Evolutionary conservation across 2,888 invertebrate genomes (phyloP).

Genomic region (Euzophera pinguis): DNA sequence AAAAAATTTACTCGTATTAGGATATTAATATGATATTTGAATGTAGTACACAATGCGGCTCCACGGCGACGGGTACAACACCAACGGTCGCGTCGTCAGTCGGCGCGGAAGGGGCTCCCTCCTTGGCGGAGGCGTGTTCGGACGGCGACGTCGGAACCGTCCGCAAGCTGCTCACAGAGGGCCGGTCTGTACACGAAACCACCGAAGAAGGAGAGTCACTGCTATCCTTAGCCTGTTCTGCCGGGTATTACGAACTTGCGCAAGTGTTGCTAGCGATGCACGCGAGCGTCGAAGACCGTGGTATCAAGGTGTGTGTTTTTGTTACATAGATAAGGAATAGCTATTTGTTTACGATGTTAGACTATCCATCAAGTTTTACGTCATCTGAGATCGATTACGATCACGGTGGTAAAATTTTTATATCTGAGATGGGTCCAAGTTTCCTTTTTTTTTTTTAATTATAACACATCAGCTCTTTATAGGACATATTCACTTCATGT

Average conservation of each 20-base stretch:
- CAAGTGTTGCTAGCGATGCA: slow-evolving; percentile 98
- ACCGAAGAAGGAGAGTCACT: slow-evolving; percentile 98
- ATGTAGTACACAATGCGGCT: slow-evolving; percentile 67
- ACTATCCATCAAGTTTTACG: too few relatives aligned
- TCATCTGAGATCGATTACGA: too few relatives aligned
- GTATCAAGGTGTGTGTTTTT: slow-evolving; percentile 84
- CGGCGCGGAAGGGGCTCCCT: slow-evolving; percentile 81
- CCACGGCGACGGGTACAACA: slow-evolving; percentile 63
- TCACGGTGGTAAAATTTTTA: too few relatives aligned
- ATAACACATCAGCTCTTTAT: too few relatives aligned
- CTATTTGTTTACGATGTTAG: background rate
- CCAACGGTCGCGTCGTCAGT: slow-evolving; percentile 67
- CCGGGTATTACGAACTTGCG: slow-evolving; percentile 98
- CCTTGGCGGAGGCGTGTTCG: slow-evolving; percentile 94
- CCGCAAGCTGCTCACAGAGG: slow-evolving; percentile 94
- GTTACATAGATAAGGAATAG: background rate
- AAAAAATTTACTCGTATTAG: background rate
- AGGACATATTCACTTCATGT: too few relatives aligned
- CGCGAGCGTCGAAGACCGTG: slow-evolving; percentile 98
- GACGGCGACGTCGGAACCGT: slow-evolving; percentile 97
- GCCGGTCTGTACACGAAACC: slow-evolving; percentile 96
- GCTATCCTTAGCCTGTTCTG: slow-evolving; percentile 96
- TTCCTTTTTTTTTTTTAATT: too few relatives aligned
- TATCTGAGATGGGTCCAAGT: too few relatives aligned
- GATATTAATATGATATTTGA: background rate